Evolutionary conservation across 2,113 vertebrate genomes (phyloP), one percentile per base, ranked within the genome.

Genomic region (Bubo scandiacus): DNA sequence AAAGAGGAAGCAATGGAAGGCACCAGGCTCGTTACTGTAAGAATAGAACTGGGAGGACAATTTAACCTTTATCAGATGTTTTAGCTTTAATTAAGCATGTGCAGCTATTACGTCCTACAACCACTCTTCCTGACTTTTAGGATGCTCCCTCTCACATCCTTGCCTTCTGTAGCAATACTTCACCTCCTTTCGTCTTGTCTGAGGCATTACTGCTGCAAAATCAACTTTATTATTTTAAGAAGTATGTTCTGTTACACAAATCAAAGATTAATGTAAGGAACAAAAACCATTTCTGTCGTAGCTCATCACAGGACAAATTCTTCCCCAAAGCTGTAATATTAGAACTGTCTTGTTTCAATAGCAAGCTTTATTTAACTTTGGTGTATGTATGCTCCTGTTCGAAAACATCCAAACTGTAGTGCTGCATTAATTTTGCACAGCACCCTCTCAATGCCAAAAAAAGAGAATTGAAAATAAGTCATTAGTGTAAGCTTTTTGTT

Each of bases 301-400:
- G 79, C 26, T 71, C 40, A 61, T 15, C 63, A 42, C 36, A 66
- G 63, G 16, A 71, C 51, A 81, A 74, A 52, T 86, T 79, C 30
- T 61, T 86, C 52, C 57, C 14, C 11, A 4, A 88, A 92, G 20
- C 2, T 85, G 40, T 26, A 87, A 40, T 49, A 77, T 47, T 80
- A 82, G 19, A 32, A 34, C 23, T 21, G 27, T 14, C 66, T 80
- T 38, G 15, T 74, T 82, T 93, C 74, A 77, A 83, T 11, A 94
- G 38, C 5, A 40, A 95, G 78, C 30, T 75, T 68, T 85, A 32
- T 85, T 89, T 85, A 88, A 93, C 38, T 52, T 80, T 36, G 17
- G 21, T 34, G 8, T 45, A 45, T 9, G 8, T 14, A 45, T 38
- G 25, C 43, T 55, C 81, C 43, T 21, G 15, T 36, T 85, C 54